These are phyloP conservation scores for Siniperca obscura DNA, from an alignment of 2,797 vertebrate species.

Conservation along the genomic window DNA sequence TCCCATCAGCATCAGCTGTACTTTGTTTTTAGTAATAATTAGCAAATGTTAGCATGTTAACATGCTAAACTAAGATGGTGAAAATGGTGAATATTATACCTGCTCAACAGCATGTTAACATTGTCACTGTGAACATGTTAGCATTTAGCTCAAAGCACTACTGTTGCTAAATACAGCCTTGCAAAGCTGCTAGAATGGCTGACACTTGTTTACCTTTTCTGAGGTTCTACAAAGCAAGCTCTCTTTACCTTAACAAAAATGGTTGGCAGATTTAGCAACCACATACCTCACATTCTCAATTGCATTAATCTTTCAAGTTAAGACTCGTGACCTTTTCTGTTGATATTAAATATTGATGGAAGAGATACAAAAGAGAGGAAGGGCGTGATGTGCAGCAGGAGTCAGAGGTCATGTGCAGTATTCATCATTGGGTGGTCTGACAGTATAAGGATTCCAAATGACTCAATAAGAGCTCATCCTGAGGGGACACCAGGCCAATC, in stretches of 20 bases:
- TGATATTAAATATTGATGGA: conserved; percentile 27
- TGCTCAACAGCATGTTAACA: background rate
- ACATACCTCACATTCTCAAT: background rate
- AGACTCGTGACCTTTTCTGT: background rate
- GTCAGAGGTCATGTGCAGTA: conserved; percentile 31
- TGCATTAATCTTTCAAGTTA: conserved; percentile 5
- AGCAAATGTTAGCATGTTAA: background rate
- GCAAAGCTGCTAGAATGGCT: background rate
- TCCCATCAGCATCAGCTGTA: background rate
- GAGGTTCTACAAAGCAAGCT: background rate
- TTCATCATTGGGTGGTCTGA: conserved; percentile 58
- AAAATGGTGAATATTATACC: background rate
- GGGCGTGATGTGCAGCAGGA: conserved; percentile 37
- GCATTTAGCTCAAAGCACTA: background rate
- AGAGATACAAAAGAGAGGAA: conserved; percentile 21
- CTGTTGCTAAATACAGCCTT: background rate
- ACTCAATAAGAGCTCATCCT: conserved; percentile 60
- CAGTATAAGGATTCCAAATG: conserved; percentile 42
- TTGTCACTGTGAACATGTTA: background rate
- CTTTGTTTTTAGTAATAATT: background rate
- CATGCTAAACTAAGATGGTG: background rate
- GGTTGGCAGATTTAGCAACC: background rate
- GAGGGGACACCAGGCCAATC: conserved; percentile 39
- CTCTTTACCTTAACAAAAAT: background rate
- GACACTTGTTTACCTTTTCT: background rate